phyloP scores from a whole-genome alignment of 2,113 vertebrate genomes.

The Pipra filicauda region DNA sequence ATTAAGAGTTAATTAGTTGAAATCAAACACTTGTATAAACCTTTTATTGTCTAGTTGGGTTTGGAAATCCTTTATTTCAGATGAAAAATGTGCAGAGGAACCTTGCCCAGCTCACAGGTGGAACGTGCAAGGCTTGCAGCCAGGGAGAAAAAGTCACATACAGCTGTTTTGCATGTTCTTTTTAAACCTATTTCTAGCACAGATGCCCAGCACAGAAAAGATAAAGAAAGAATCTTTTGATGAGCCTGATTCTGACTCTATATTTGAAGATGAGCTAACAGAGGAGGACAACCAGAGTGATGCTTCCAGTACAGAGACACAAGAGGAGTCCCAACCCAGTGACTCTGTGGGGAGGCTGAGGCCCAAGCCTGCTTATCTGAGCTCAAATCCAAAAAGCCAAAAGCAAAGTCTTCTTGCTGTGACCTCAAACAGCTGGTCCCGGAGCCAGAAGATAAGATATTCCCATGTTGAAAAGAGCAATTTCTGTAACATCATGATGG shows the following conservation, averaged over 20 bases:
- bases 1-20: neutral
- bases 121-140: neutral
- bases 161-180: neutral
- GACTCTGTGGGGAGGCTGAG: neutral
- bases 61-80: neutral
- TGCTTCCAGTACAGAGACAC: neutral
- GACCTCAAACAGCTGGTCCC: neutral
- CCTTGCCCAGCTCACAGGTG: neutral
- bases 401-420: neutral
- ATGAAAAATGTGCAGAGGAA: neutral
- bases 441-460: neutral
- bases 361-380: slow-evolving; percentile 12
- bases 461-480: neutral
- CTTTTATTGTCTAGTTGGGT: neutral
- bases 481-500: neutral
- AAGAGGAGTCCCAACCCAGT: neutral
- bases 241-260: neutral
- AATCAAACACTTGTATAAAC: neutral
- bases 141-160: fast-evolving
- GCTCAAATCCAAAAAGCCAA: neutral
- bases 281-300: neutral
- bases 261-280: neutral
- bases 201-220: neutral
- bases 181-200: neutral
- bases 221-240: neutral